Evolutionary conservation across 1,140 invertebrate genomes (phyloP), one percentile per base, ranked within the genome.

Genomic region (Drosophila tani): DNA sequence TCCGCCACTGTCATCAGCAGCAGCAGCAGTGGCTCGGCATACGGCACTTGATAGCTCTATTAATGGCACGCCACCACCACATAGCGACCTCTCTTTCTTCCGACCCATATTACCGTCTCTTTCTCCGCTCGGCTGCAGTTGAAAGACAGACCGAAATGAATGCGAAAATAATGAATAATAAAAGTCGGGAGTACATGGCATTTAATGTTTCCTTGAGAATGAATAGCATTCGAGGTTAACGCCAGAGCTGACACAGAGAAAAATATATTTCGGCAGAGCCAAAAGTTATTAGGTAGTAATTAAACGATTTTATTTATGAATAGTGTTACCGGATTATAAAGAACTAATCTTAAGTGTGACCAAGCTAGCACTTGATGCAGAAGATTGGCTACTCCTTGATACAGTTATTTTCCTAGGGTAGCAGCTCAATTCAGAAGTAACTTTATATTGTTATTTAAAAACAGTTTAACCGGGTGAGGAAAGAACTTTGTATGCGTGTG

Each of bases 91-190:
- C 35, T 38, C 43, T 55, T 17, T 29, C 29, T 32, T 40, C 35
- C 49, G 11, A 17, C 17, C n/a, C 41, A 8, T 68, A 21, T 41
- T 27, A n/a, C 69, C 64, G 11, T 55, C 40, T 66, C 47, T 50
- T 64, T 47, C 68, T 19, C 55, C 38, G 66, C 71, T 84, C 59
- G 47, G 62, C 65, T 84, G 66, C 69, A 84, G 73, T 82, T 82
- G 59, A 47, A 74, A 82, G 74, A 69, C 63, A 66, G 40, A 50
- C 41, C 65, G 50, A 90, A 90, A 90, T 90, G 88, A 90, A 90
- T 90, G 85, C 53, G 85, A 79, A 85, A 76, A 90, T 90, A 90
- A 90, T 90, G 85, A 90, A 90, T 90, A 90, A 90, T 90, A 90
- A 90, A 90, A 90, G 85, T 90, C 85, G 83, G 77, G 60, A 81